Percentiles rank a stretch among this genome's conserved stretches.
phyloP scores from a whole-genome alignment of 2,113 vertebrate genomes.

The Ia io region DNA sequence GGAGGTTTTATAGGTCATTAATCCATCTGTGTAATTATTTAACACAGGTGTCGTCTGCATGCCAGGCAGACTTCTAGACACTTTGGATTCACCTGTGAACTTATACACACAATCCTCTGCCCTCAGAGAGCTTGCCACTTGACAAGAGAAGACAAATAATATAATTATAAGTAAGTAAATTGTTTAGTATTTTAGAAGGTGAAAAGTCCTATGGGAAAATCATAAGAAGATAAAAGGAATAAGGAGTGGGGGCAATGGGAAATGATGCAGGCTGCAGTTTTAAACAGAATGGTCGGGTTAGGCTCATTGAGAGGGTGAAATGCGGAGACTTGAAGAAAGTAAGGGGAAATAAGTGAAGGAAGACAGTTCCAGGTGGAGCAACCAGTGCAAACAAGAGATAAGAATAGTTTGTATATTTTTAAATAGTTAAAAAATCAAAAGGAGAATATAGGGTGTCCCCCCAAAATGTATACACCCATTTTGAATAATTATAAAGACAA shows the following conservation, averaged over 20 bases:
- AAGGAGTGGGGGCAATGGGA: not conserved
- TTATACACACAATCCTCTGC: not conserved
- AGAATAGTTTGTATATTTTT: not conserved
- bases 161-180: not conserved
- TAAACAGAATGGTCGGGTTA: not conserved
- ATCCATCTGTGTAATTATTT: not conserved
- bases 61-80: not conserved
- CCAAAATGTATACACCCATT: too few relatives aligned
- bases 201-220: not conserved
- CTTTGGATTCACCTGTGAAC: not conserved
- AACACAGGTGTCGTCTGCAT: not conserved
- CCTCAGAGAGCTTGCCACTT: not conserved
- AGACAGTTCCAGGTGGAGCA: not conserved
- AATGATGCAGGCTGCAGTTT: not conserved
- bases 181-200: not conserved
- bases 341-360: not conserved
- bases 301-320: not conserved
- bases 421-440: slow-evolving; percentile 22
- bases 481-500: too few relatives aligned
- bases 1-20: not conserved
- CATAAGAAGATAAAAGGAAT: not conserved
- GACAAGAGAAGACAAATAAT: not conserved
- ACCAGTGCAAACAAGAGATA: not conserved
- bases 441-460: not conserved
- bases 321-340: not conserved